These are phyloP conservation scores for Limnephilus marmoratus DNA, from an alignment of 2,888 invertebrate genomes.

Conservation along the genomic window DNA sequence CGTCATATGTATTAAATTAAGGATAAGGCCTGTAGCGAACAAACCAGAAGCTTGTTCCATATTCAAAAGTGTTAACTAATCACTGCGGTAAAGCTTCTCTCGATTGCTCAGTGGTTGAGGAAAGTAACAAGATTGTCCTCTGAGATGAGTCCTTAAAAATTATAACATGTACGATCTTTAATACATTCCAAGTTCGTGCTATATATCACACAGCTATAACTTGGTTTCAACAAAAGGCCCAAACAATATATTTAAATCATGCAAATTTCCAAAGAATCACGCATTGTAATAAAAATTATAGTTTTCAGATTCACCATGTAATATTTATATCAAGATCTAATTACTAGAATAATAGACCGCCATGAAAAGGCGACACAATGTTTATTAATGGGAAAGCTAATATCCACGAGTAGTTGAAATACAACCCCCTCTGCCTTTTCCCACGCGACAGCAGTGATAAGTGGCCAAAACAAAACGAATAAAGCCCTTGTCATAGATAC, in stretches of 20 bases:
- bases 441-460: not conserved
- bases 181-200: not conserved
- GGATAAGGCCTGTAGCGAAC: not conserved
- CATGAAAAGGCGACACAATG: not conserved
- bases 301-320: too few relatives aligned
- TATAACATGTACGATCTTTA: not conserved
- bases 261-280: not conserved
- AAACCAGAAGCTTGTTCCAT: not conserved
- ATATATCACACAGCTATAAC: not conserved
- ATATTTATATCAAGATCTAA: not conserved
- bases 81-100: too few relatives aligned
- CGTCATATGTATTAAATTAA: not conserved
- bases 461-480: not conserved
- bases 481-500: not conserved
- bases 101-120: too few relatives aligned
- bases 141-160: too few relatives aligned
- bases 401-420: not conserved
- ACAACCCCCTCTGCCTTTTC: not conserved
- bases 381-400: not conserved
- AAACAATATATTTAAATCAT: not conserved
- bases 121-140: not conserved
- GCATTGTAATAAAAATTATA: too few relatives aligned
- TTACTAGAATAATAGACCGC: not conserved
- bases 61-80: too few relatives aligned
- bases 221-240: not conserved